phyloP scores from a whole-genome alignment of 92 coral and sea anemone genomes.

The Epizoanthus illoricatus region DNA sequence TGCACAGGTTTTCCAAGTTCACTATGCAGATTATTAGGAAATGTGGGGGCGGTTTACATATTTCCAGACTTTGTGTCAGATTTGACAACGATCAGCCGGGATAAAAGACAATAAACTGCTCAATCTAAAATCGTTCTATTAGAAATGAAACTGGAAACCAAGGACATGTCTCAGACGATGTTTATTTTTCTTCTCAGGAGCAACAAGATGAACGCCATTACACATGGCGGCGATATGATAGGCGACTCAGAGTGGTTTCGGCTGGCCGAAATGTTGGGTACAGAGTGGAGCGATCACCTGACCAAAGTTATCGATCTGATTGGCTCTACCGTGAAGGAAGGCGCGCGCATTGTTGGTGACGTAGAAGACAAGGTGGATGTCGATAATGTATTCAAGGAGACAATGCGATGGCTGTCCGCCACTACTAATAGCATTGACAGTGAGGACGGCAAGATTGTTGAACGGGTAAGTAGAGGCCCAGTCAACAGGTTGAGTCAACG shows the following conservation, averaged over 20 bases:
- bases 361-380: conserved; percentile 69
- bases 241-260: conserved; percentile 95
- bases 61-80: too few species aligned
- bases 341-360: conserved; percentile 70
- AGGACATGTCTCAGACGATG: too few species aligned
- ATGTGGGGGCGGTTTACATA: too few species aligned
- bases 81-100: too few species aligned
- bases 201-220: conserved; percentile 77
- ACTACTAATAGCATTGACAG: conserved; percentile 87
- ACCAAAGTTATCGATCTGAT: conserved; percentile 64
- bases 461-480: conserved; percentile 63
- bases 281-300: conserved; percentile 86
- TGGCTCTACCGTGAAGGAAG: conserved; percentile 87
- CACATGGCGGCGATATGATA: conserved; percentile 81
- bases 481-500: not conserved
- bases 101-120: too few species aligned
- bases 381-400: conserved; percentile 69
- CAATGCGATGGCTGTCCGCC: conserved; percentile 82
- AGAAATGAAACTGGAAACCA: too few species aligned
- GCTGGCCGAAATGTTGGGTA: conserved; percentile 73
- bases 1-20: too few species aligned
- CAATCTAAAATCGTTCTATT: too few species aligned
- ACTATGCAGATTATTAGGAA: too few species aligned
- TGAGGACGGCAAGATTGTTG: conserved; percentile 90
- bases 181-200: conserved; percentile 59